phyloP scores from a whole-genome alignment of 1,140 invertebrate species.

The Habropoda laboriosa region DNA sequence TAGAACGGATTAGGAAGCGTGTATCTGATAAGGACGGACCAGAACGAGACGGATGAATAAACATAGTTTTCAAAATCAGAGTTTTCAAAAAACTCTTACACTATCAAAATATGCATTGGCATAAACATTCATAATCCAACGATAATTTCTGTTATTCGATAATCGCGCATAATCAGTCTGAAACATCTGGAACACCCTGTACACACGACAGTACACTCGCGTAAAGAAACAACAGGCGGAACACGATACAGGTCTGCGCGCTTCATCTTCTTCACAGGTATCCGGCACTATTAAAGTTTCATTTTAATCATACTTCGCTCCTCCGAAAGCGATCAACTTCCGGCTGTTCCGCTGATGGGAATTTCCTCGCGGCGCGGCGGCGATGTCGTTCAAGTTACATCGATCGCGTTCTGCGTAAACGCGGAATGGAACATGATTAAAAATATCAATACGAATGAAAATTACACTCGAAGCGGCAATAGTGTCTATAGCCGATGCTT shows the following conservation, averaged over 20 bases:
- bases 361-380: neutral
- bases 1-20: too few relatives aligned
- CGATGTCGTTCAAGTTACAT: neutral
- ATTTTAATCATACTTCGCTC: conserved; percentile 43
- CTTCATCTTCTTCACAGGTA: conserved; percentile 27
- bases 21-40: too few relatives aligned
- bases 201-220: neutral
- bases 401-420: neutral
- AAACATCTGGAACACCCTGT: neutral
- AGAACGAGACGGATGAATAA: too few relatives aligned
- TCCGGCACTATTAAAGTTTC: conserved; percentile 37
- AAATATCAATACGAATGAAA: conserved; percentile 1
- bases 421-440: neutral
- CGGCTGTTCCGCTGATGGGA: conserved; percentile 29
- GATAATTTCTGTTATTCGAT: too few relatives aligned
- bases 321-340: conserved; percentile 25
- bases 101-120: too few relatives aligned
- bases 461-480: neutral
- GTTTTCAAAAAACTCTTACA: too few relatives aligned
- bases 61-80: too few relatives aligned
- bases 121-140: too few relatives aligned
- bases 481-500: neutral
- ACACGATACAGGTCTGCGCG: neutral
- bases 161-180: too few relatives aligned
- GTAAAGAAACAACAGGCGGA: neutral